These are phyloP conservation scores for Tenthredo amoena DNA, from an alignment of 2,888 invertebrate species.

Conservation along the genomic window DNA sequence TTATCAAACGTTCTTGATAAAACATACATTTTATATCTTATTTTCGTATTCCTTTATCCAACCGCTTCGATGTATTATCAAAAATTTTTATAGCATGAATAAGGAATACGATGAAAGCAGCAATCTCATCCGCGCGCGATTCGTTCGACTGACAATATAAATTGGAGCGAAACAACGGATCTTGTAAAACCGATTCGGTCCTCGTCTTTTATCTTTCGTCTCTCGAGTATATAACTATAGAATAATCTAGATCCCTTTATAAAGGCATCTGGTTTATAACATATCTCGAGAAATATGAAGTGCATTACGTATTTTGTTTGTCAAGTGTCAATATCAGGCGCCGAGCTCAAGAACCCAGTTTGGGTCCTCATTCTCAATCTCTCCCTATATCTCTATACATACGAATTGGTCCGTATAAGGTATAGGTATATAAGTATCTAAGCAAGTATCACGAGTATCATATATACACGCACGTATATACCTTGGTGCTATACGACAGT, in stretches of 20 bases:
- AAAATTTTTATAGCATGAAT: too few relatives aligned
- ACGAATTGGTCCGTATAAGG: background rate
- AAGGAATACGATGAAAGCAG: too few relatives aligned
- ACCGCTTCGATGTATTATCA: too few relatives aligned
- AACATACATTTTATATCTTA: background rate
- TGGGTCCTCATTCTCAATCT: background rate
- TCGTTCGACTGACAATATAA: too few relatives aligned
- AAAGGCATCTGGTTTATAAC: background rate
- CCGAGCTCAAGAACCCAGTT: background rate
- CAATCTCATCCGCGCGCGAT: too few relatives aligned
- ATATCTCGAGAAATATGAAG: background rate
- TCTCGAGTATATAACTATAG: too few relatives aligned
- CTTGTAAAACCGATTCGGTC: too few relatives aligned
- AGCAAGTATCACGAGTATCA: background rate
- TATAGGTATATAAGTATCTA: background rate
- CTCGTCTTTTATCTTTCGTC: too few relatives aligned
- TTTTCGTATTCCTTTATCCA: background rate
- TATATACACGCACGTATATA: background rate
- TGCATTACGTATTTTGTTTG: constrained; percentile 6
- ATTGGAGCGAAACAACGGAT: too few relatives aligned
- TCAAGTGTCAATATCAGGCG: constrained; percentile 2
- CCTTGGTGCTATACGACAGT: background rate
- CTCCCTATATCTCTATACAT: background rate
- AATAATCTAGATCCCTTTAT: too few relatives aligned
- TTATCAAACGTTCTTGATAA: background rate